phyloP scores from a whole-genome alignment of 30 jellyfish, hydroid and myxozoan genomes.

The Chrysaora quinquecirrha region DNA sequence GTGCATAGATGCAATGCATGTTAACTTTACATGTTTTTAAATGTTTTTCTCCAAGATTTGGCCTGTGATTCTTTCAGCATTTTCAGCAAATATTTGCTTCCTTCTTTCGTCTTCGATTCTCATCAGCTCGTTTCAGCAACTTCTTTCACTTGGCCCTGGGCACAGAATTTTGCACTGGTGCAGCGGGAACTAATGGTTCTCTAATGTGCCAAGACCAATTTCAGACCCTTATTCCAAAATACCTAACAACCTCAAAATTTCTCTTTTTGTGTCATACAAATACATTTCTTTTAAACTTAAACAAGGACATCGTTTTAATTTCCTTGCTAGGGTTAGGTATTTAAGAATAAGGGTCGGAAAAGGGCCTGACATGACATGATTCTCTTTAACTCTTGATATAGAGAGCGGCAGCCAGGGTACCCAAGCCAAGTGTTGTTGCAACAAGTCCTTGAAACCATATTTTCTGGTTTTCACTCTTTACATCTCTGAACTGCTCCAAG shows the following conservation, averaged over 20 bases:
- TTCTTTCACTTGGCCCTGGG: too few species aligned
- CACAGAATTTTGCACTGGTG: too few species aligned
- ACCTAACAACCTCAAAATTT: neutral
- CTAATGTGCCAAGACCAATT: neutral
- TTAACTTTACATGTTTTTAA: too few species aligned
- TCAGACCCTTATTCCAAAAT: neutral
- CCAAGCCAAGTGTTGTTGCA: conserved; percentile 97
- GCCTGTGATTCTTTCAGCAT: too few species aligned
- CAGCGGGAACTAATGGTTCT: too few species aligned
- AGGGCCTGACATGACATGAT: conserved; percentile 4
- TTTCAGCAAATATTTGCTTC: too few species aligned
- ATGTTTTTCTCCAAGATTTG: too few species aligned
- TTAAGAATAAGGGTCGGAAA: neutral
- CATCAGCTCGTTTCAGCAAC: too few species aligned
- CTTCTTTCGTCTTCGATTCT: too few species aligned
- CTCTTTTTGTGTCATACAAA: neutral
- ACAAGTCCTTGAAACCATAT: conserved; percentile 92
- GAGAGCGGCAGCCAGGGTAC: conserved; percentile 98
- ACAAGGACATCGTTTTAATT: neutral
- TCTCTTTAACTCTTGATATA: conserved; percentile 77
- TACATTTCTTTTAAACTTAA: too few species aligned
- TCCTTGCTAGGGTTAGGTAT: neutral
- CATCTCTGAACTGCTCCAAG: conserved; percentile 79
- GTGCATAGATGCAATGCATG: too few species aligned
- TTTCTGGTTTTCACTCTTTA: conserved; percentile 69